Evolutionary conservation across 2,797 vertebrate genomes (phyloP), one percentile per base, ranked within the genome.

Genomic region (Sebastes matsubarae): DNA sequence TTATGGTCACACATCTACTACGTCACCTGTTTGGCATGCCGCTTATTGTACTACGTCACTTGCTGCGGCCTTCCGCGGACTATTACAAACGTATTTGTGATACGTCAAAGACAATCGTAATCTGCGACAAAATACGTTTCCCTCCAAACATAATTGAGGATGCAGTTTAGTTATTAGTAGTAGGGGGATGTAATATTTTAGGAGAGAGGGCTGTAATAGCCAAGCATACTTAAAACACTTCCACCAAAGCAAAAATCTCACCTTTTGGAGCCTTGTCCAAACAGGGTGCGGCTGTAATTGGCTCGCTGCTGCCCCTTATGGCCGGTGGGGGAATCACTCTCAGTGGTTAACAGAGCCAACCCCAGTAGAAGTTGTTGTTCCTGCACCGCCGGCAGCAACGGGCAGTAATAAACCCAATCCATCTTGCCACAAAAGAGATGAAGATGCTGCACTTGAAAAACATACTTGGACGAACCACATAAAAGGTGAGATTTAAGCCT

Each of bases 131-230:
- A 42, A 38, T 38, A 38, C 13, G 36, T 38, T 38, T 38, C 36
- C 36, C 36, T 14, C 14, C 42, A 46, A 46, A 46, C 7, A 0
- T 46, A 46, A 46, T 20, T 46, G 16, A 18, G 42, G 42, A 46
- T 46, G 42, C 42, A 46, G 16, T 46, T 46, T 46, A 20, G 16
- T 46, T 46, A 46, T 0, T 42, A 42, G 38, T 42, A 42, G 38
- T 0, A 18, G 16, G 42, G 42, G 16, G 0, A 46, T 0, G 16
- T 18, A 0, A 46, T 18, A 0, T 16, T 42, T 42, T 42, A 42
- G 14, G 38, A 42, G 38, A 6, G 38, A 42, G 38, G 14, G 38
- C 38, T 42, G 14, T 42, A 42, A 42, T 16, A 46, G 42, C 42
- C 42, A 46, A 46, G 16, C 42, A 46, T 46, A 42, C 38, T 42